A percentile compares a stretch with the other conserved stretches of the same genome.
Conservation (phyloP, 2,888 invertebrate species). For the Hipparchia sbordonii region DNA sequence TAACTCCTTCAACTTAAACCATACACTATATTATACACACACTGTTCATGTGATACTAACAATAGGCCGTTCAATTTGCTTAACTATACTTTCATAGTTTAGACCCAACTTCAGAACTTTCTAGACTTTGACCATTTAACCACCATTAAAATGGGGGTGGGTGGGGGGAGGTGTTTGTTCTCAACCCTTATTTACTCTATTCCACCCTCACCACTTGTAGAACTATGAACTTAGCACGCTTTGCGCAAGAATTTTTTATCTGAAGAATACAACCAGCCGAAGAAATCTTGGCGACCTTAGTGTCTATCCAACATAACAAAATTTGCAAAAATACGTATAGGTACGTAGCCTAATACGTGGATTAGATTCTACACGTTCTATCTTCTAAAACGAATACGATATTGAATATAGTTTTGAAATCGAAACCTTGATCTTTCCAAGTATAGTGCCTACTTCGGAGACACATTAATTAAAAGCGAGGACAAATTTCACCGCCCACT, state of each 20-base stretch:
- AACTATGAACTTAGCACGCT: no score
- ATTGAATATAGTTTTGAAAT: neutral
- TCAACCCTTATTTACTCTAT: no score
- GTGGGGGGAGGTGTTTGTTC: no score
- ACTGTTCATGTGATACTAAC: conserved; percentile 27
- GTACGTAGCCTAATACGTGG: no score
- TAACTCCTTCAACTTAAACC: neutral
- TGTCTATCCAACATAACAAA: no score
- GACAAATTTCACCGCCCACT: conserved; percentile 11
- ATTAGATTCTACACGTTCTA: no score
- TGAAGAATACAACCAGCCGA: no score
- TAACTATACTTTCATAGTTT: conserved; percentile 18
- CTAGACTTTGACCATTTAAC: conserved; percentile 4
- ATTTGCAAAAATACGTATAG: no score
- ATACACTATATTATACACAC: neutral
- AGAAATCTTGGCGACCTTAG: no score
- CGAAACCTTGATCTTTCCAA: neutral
- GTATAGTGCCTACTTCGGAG: neutral
- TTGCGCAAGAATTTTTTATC: no score
- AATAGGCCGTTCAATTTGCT: conserved; percentile 28
- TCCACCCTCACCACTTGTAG: no score
- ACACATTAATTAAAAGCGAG: conserved; percentile 1
- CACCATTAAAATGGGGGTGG: conserved; percentile 3
- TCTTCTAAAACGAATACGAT: no score
- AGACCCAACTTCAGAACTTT: conserved; percentile 25